phyloP scores from a whole-genome alignment of 2,888 invertebrate genomes.

The Drosophila kambysellisi region DNA sequence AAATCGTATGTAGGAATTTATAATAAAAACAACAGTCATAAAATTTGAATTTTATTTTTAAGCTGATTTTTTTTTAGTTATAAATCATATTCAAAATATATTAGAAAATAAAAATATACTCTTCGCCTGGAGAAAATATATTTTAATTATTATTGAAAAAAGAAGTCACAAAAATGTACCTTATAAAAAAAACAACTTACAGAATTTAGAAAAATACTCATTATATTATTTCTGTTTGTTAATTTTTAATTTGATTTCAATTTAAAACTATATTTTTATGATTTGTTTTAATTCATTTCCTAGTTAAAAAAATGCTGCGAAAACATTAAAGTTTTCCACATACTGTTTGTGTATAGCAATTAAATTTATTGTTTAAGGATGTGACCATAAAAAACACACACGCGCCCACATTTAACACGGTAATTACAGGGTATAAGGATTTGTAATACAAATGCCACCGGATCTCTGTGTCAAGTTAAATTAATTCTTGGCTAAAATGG shows the following conservation, averaged over 20 bases:
- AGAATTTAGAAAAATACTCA: background rate
- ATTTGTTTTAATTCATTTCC: background rate
- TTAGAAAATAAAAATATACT: background rate
- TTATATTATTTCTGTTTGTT: background rate
- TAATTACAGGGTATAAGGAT: background rate
- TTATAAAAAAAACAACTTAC: too few species aligned
- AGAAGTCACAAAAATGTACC: background rate
- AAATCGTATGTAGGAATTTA: accelerated
- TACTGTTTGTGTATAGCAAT: background rate
- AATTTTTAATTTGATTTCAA: background rate
- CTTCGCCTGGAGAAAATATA: too few species aligned
- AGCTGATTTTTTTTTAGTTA: background rate
- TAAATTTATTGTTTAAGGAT: background rate
- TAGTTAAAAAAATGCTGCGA: background rate
- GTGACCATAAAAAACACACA: background rate
- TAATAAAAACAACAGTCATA: background rate
- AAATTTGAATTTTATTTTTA: background rate
- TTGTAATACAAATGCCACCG: background rate
- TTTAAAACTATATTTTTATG: background rate
- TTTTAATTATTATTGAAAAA: background rate
- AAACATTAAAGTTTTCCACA: background rate
- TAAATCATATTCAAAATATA: background rate
- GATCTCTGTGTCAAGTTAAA: constrained; percentile 1
- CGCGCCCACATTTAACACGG: background rate
- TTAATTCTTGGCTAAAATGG: background rate